These are phyloP conservation scores for Drosophila lacicola DNA, from an alignment of 2,888 invertebrate genomes.

Conservation along the genomic window DNA sequence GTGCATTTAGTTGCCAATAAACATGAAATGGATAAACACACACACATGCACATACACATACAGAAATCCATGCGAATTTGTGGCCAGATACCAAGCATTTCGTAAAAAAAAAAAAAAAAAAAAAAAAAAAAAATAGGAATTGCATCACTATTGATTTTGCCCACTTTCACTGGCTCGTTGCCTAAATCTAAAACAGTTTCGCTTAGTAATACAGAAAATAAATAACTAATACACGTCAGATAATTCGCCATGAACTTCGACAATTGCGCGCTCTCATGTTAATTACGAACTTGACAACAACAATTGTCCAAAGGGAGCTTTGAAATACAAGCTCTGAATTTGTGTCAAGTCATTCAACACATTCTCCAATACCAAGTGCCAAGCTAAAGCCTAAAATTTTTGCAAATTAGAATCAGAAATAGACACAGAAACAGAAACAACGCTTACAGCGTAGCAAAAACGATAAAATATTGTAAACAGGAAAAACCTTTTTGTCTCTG, in stretches of 20 bases:
- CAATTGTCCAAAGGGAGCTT: constrained; percentile 28
- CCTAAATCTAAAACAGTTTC: constrained; percentile 28
- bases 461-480: constrained; percentile 41
- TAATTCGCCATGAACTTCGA: constrained; percentile 53
- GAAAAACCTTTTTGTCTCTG: constrained; percentile 28
- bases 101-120: constrained; percentile 28
- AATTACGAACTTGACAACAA: constrained; percentile 40
- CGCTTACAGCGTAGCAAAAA: constrained; percentile 4
- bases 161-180: constrained; percentile 71
- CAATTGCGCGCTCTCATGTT: constrained; percentile 59
- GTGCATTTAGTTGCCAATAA: constrained; percentile 23
- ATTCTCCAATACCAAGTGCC: constrained; percentile 14
- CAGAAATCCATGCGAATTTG: constrained; percentile 41
- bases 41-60: constrained; percentile 19
- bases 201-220: constrained; percentile 10
- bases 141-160: constrained; percentile 79
- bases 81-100: constrained; percentile 40
- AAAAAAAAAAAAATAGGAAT: constrained; percentile 46
- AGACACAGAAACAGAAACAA: constrained; percentile 25
- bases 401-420: constrained; percentile 61
- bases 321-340: constrained; percentile 41
- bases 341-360: constrained; percentile 65
- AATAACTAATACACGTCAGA: constrained; percentile 51
- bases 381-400: constrained; percentile 39
- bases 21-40: constrained; percentile 37